phyloP scores from a whole-genome alignment of 1,140 invertebrate species.

The Drosophila equinoxialis region DNA sequence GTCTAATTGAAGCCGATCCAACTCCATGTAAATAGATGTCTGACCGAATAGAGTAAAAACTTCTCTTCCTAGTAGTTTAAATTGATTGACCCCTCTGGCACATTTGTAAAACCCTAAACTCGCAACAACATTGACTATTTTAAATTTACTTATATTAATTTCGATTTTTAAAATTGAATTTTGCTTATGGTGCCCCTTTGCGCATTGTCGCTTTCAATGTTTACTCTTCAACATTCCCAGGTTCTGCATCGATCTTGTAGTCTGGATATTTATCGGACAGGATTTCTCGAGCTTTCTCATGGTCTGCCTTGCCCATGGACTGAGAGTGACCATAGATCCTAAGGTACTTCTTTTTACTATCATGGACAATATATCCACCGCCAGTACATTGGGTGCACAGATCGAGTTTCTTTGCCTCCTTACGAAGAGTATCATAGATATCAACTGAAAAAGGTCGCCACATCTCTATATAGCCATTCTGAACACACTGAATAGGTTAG shows the following conservation, averaged over 20 bases:
- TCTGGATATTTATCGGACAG: neutral
- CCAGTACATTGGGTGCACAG: constrained; percentile 59
- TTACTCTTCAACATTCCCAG: neutral
- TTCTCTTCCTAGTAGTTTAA: too few relatives aligned
- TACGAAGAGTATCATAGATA: constrained; percentile 47
- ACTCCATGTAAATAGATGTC: neutral
- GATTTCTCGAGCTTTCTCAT: constrained; percentile 32
- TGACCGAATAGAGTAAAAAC: neutral
- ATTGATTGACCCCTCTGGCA: too few relatives aligned
- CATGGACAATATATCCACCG: constrained; percentile 50
- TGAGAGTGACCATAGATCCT: constrained; percentile 54
- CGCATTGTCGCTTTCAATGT: constrained; percentile 1
- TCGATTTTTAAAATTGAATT: neutral
- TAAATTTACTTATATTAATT: neutral
- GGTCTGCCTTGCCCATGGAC: constrained; percentile 52
- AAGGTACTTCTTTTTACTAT: constrained; percentile 46
- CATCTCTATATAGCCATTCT: neutral
- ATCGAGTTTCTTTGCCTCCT: constrained; percentile 29
- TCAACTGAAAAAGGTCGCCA: constrained; percentile 27
- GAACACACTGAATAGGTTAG: neutral
- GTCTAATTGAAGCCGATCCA: constrained; percentile 33
- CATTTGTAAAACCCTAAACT: neutral
- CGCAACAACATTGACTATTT: neutral
- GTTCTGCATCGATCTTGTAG: constrained; percentile 52
- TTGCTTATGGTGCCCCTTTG: neutral